phyloP scores from a whole-genome alignment of 1,140 invertebrate genomes.

The Caenorhabditis remanei region DNA sequence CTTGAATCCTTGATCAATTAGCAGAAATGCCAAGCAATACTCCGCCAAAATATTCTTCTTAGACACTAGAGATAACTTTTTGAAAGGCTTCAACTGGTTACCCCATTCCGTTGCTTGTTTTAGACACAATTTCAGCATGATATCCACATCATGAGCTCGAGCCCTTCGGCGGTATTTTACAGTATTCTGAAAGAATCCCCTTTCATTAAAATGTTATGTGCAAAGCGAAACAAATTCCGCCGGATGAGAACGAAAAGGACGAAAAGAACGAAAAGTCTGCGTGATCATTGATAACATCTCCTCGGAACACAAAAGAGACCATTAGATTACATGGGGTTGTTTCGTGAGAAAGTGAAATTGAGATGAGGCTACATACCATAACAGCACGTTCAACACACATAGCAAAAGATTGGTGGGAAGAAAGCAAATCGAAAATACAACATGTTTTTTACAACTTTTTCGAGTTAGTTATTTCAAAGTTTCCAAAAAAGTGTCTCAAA shows the following conservation, averaged over 20 bases:
- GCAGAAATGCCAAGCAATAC: constrained; percentile 52
- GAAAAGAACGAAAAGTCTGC: neutral
- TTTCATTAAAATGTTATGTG: neutral
- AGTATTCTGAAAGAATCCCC: neutral
- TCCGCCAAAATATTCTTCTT: constrained; percentile 56
- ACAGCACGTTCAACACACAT: no score
- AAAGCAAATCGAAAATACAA: no score
- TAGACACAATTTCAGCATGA: constrained; percentile 20
- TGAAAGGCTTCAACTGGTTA: constrained; percentile 48
- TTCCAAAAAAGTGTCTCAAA: no score
- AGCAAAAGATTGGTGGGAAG: no score
- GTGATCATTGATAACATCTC: neutral
- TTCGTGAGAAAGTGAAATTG: no score
- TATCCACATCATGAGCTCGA: constrained; percentile 6
- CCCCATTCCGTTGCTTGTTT: constrained; percentile 19
- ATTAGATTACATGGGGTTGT: no score
- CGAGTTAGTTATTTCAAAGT: no score
- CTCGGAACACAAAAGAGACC: no score
- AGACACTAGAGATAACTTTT: neutral
- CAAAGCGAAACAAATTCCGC: neutral
- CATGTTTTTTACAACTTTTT: neutral
- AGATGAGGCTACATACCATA: no score
- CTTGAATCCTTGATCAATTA: constrained; percentile 58
- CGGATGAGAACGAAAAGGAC: neutral
- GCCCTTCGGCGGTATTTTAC: constrained; percentile 6